Percentiles rank a stretch among this genome's conserved stretches.
Conservation (phyloP, 92 coral and sea anemone genomes). For the Montipora capitata region DNA sequence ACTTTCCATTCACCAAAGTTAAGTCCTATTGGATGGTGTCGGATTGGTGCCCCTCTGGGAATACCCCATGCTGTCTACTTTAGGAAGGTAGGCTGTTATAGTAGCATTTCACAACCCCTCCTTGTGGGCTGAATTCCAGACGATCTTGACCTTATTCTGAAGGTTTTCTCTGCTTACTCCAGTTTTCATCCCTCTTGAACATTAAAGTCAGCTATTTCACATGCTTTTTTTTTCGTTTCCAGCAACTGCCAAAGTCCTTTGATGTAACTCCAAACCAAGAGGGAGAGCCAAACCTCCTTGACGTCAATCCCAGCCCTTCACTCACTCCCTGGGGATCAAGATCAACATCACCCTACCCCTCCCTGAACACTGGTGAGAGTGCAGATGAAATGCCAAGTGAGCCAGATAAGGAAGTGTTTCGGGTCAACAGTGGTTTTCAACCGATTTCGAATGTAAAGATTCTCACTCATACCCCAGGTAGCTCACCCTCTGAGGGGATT, state of each 20-base stretch:
- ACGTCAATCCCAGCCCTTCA: constrained; percentile 54
- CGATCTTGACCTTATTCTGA: neutral
- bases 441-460: constrained; percentile 5
- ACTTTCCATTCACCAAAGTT: no score
- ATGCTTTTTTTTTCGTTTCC: neutral
- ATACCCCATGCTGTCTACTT: no score
- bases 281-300: constrained; percentile 16
- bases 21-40: no score
- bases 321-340: constrained; percentile 64
- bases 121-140: no score
- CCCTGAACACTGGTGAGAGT: constrained; percentile 12
- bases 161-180: no score
- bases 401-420: constrained; percentile 40
- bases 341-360: constrained; percentile 66
- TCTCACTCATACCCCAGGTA: neutral
- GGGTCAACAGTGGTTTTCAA: constrained; percentile 22
- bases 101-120: no score
- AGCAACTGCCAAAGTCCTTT: constrained; percentile 21
- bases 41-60: no score
- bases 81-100: no score
- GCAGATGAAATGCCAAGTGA: constrained; percentile 8
- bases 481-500: constrained; percentile 49
- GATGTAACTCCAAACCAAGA: constrained; percentile 32
- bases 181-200: no score
- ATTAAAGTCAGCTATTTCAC: no score